phyloP scores from a whole-genome alignment of 1,140 invertebrate genomes.

The Druon quercuslanigerum region DNA sequence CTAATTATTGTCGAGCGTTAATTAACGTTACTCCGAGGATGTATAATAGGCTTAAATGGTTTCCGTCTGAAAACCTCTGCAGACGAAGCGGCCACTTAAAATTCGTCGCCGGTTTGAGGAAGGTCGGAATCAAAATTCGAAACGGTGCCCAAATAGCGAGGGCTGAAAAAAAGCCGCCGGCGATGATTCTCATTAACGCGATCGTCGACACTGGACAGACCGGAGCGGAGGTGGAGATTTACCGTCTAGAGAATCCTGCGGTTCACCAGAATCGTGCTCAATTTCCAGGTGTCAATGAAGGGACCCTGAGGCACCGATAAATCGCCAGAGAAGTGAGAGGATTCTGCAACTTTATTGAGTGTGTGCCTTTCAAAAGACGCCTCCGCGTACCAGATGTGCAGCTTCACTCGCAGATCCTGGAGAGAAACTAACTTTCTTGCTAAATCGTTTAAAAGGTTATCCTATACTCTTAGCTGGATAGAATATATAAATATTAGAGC shows the following conservation, averaged over 20 bases:
- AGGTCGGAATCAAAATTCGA: constrained; percentile 9
- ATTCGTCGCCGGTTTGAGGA: constrained; percentile 1
- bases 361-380: not conserved
- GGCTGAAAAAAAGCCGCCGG: not conserved
- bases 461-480: no score
- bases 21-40: not conserved
- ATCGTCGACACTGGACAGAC: constrained; percentile 5
- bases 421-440: no score
- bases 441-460: no score
- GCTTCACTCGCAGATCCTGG: no score
- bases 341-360: not conserved
- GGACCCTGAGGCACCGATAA: not conserved
- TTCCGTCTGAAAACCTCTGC: not conserved
- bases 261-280: not conserved
- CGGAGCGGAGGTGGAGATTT: not conserved
- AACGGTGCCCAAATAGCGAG: not conserved
- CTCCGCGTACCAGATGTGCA: no score
- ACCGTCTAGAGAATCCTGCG: not conserved
- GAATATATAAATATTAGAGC: no score
- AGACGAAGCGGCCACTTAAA: not conserved
- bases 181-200: constrained; percentile 6
- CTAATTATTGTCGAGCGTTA: constrained; percentile 6
- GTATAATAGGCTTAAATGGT: not conserved
- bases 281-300: constrained; percentile 9
- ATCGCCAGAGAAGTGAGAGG: not conserved